phyloP scores from a whole-genome alignment of 2,113 vertebrate genomes.

The Calypte anna region DNA sequence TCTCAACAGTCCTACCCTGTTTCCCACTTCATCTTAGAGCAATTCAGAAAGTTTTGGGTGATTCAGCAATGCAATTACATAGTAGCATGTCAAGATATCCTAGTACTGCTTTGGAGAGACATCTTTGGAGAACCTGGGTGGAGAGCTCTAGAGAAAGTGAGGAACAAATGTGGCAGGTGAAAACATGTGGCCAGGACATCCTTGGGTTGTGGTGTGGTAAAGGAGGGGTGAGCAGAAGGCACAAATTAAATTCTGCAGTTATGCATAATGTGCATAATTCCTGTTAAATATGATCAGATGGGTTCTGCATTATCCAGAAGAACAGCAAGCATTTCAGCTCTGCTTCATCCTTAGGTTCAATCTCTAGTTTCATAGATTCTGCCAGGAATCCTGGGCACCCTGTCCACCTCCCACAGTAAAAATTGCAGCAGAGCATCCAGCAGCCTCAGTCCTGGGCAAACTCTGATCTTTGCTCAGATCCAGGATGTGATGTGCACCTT shows the following conservation, averaged over 20 bases:
- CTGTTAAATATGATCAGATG: neutral
- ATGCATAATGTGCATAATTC: neutral
- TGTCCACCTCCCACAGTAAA: neutral
- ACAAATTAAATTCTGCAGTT: neutral
- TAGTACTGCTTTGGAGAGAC: neutral
- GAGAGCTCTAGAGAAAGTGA: neutral
- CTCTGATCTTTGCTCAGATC: neutral
- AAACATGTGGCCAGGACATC: neutral
- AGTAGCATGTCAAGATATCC: neutral
- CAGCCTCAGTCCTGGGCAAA: neutral
- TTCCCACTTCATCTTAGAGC: neutral
- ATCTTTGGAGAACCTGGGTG: neutral
- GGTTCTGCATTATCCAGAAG: neutral
- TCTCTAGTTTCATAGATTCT: neutral
- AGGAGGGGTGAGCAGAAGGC: neutral
- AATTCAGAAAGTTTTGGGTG: neutral
- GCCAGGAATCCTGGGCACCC: neutral
- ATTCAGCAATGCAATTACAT: neutral
- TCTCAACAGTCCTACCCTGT: accelerated
- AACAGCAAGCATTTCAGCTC: neutral
- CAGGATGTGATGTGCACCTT: accelerated
- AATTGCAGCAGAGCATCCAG: neutral
- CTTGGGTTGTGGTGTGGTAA: neutral
- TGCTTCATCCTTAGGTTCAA: neutral
- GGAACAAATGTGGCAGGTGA: neutral